Percentiles rank a stretch among this genome's conserved stretches.
phyloP scores from a whole-genome alignment of 2,888 invertebrate genomes.

The Eilema depressum region DNA sequence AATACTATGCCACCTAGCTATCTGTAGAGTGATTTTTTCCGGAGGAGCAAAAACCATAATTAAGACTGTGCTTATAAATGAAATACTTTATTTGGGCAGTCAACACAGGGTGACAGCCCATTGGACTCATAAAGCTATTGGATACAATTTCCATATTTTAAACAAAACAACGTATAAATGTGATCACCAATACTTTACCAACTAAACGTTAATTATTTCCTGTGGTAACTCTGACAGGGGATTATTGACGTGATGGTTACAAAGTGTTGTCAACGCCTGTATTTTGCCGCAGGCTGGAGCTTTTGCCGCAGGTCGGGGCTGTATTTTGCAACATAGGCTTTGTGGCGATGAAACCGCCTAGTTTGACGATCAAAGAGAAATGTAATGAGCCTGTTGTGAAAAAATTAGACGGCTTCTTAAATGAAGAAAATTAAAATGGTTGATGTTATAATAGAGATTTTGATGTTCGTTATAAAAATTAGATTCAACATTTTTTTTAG shows the following conservation, averaged over 20 bases:
- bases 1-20: no score
- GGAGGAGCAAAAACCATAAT: no score
- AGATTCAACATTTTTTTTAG: no score
- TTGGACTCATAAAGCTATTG: neutral
- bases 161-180: neutral
- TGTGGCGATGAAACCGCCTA: neutral
- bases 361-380: conserved; percentile 5
- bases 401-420: neutral
- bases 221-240: neutral
- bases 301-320: neutral
- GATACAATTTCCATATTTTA: neutral
- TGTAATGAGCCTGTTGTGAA: conserved; percentile 8
- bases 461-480: no score
- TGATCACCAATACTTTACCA: neutral
- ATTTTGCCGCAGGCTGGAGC: neutral
- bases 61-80: no score
- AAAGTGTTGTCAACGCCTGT: conserved; percentile 24
- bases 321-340: neutral
- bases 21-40: no score
- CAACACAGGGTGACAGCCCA: no score
- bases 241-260: conserved; percentile 15
- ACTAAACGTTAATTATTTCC: neutral
- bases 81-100: no score
- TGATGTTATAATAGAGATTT: neutral
- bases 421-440: neutral